A percentile compares a stretch with the other conserved stretches of the same genome.
Evolutionary conservation across 2,113 vertebrate species (phyloP).

Genomic region (Burhinus bistriatus): DNA sequence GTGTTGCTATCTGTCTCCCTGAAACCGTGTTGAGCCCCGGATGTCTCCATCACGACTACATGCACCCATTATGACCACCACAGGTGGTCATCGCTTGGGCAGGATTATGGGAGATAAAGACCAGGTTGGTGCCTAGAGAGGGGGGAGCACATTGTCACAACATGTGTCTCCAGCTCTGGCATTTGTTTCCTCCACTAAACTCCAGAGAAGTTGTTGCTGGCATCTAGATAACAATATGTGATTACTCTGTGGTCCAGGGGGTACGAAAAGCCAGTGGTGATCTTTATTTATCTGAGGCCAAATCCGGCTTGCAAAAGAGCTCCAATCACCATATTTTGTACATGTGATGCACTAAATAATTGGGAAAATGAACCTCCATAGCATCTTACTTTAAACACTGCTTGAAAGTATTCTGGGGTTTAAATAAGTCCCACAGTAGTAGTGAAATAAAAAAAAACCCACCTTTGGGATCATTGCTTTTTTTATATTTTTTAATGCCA

Average conservation of each 20-base stretch:
- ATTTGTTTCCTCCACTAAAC: background rate
- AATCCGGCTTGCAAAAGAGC: rapidly evolving
- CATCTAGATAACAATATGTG: background rate
- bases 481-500: background rate
- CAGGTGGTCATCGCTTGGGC: no score
- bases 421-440: background rate
- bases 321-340: rapidly evolving
- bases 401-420: background rate
- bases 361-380: background rate
- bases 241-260: background rate
- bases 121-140: no score
- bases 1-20: no score
- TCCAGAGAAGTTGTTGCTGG: background rate
- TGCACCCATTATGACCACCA: no score
- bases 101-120: no score
- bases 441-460: background rate
- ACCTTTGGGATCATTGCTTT: rapidly evolving
- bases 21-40: no score
- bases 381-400: background rate
- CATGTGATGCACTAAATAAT: rapidly evolving
- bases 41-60: no score
- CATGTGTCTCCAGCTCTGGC: background rate
- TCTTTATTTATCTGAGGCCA: background rate
- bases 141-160: no score
- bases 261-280: background rate